phyloP scores from a whole-genome alignment of 2,888 invertebrate species.

The Teinopalpus imperialis region DNA sequence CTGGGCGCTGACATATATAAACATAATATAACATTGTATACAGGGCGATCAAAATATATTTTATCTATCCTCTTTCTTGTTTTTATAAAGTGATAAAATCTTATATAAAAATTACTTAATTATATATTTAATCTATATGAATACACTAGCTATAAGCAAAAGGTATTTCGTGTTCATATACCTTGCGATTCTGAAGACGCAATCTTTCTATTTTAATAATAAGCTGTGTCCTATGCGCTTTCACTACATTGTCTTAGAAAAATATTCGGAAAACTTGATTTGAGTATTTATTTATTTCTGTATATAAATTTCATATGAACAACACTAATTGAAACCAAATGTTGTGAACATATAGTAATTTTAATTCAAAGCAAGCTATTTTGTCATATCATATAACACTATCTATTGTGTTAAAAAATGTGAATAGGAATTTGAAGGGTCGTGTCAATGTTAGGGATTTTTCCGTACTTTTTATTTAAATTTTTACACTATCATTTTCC shows the following conservation, averaged over 20 bases:
- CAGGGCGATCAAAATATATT: conserved; percentile 60
- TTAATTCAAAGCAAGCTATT: too few relatives aligned
- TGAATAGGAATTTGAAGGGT: too few relatives aligned
- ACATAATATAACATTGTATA: conserved; percentile 45
- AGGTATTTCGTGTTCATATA: conserved; percentile 62
- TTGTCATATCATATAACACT: too few relatives aligned
- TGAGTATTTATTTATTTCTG: too few relatives aligned
- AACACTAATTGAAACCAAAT: too few relatives aligned
- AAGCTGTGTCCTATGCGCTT: neutral
- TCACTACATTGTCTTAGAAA: neutral
- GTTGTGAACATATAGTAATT: too few relatives aligned
- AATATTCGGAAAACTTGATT: neutral
- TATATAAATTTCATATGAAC: too few relatives aligned
- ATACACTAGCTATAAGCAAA: conserved; percentile 43
- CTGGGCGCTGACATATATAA: conserved; percentile 33
- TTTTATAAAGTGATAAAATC: conserved; percentile 44
- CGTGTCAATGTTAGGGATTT: too few relatives aligned
- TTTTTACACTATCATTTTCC: too few relatives aligned
- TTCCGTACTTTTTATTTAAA: too few relatives aligned
- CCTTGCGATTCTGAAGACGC: conserved; percentile 45
- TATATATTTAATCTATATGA: conserved; percentile 22
- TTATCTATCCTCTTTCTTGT: conserved; percentile 40
- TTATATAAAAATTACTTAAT: conserved; percentile 37
- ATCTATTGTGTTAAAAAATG: too few relatives aligned
- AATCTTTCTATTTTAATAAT: conserved; percentile 9